Evolutionary conservation across 2,797 vertebrate species (phyloP).

Genomic region (Pangasius macronema): DNA sequence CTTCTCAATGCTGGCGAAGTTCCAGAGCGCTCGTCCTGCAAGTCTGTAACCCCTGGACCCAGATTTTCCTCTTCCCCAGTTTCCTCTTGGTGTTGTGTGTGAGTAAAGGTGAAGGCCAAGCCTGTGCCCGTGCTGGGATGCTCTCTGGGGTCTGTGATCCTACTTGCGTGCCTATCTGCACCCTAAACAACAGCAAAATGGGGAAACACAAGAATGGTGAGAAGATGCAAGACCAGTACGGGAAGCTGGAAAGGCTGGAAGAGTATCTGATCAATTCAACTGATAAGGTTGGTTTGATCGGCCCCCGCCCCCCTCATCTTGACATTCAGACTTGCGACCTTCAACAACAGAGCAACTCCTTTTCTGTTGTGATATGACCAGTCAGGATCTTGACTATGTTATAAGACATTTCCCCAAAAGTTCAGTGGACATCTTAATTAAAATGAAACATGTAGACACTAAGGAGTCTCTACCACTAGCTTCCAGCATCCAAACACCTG

Average conservation of each 20-base stretch:
- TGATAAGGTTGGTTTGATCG: neutral
- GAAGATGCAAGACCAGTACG: neutral
- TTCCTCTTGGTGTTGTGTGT: neutral
- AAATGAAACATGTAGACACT: neutral
- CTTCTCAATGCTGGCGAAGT: conserved; percentile 69
- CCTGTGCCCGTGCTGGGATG: neutral
- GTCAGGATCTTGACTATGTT: neutral
- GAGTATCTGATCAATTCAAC: neutral
- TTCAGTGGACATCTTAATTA: neutral
- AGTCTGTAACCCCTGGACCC: conserved; percentile 26
- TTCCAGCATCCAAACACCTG: conserved; percentile 2
- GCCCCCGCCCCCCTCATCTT: neutral
- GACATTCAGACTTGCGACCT: neutral
- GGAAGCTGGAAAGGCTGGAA: neutral
- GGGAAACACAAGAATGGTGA: neutral
- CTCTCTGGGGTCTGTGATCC: neutral
- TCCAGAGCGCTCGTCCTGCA: conserved; percentile 62
- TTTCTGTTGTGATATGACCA: neutral
- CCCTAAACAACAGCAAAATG: conserved; percentile 26
- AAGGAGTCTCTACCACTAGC: neutral
- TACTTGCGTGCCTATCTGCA: neutral
- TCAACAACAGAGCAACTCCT: neutral
- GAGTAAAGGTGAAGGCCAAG: neutral
- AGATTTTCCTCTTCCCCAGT: conserved; percentile 52
- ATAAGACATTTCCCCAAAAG: neutral